Evolutionary conservation across 1,140 invertebrate genomes (phyloP), one percentile per base, ranked within the genome.

Genomic region (Drosophila miranda): DNA sequence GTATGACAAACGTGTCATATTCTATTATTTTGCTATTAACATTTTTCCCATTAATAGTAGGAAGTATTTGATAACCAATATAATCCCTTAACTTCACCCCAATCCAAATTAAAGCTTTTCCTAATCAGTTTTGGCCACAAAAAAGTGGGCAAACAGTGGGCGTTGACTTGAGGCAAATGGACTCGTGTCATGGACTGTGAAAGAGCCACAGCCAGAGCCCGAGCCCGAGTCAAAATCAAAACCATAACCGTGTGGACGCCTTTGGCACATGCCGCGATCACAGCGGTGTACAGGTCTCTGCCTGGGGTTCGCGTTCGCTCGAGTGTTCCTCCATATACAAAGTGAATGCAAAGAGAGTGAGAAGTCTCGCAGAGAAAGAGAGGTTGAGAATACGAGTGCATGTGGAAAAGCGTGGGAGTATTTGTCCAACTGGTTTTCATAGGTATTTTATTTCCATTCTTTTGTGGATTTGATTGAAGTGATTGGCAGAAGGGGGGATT

Each of bases 231-330:
- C 61, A 67, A 45, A 67, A 54, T 46, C 28, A 34, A 38, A 48
- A 14, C 50, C 63, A 48, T 58, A 43, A 51, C 58, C 63, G 54
- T 21, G 43, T 41, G 66, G 61, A 61, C 66, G 76, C 61, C 77
- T 86, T 86, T 74, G 81, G 81, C 81, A 84, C 81, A 84, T 86
- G 81, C 76, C 81, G 81, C 77, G 81, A 76, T 86, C 81, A 86
- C 81, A 84, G 68, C 81, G 67, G 81, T 76, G 77, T 45, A 54
- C 67, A 75, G 76, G 72, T 79, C 66, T 83, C 60, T 59, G 77
- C 77, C 81, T 84, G 81, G 80, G 81, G 76, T 86, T 83, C 23
- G 23, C 23, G 4, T 26, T 26, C 54, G 44, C 41, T 76, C 49
- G 63, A 84, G 80, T 76, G 67, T 73, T 74, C 75, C 78, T 57